Percentiles rank a stretch among this genome's conserved stretches.
These are phyloP conservation scores for Smutsia temminckii DNA, from an alignment of 2,797 vertebrate species.

Conservation along the genomic window DNA sequence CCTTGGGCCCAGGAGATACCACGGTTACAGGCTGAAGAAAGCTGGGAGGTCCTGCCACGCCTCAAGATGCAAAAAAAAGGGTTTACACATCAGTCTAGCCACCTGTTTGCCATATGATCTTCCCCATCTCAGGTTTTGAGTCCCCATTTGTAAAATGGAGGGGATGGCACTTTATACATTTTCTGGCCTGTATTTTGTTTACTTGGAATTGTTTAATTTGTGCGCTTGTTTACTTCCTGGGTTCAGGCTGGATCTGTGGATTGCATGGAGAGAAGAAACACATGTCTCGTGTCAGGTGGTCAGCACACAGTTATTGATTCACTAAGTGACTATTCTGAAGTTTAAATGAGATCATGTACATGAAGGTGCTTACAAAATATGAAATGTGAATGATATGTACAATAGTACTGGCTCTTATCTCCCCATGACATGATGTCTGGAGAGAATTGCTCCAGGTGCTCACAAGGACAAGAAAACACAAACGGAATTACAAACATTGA, in stretches of 20 bases:
- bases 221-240: neutral
- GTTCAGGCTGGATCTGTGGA: neutral
- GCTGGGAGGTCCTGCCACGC: neutral
- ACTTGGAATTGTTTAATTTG: neutral
- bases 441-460: neutral
- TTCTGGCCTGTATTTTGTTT: neutral
- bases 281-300: neutral
- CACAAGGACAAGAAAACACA: conserved; percentile 34
- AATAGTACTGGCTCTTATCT: neutral
- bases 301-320: neutral
- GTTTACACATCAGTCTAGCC: neutral
- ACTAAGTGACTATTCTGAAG: neutral
- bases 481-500: neutral
- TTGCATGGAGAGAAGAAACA: neutral
- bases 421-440: fast-evolving
- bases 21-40: fast-evolving
- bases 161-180: neutral
- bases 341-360: neutral
- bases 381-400: fast-evolving
- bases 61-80: neutral
- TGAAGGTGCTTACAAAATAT: fast-evolving
- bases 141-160: neutral
- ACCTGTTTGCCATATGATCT: neutral
- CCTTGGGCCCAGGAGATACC: neutral
- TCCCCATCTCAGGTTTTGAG: too few species aligned